A percentile compares a stretch with the other conserved stretches of the same genome.
phyloP scores from a whole-genome alignment of 2,888 invertebrate species.

The Pinctada fucata region DNA sequence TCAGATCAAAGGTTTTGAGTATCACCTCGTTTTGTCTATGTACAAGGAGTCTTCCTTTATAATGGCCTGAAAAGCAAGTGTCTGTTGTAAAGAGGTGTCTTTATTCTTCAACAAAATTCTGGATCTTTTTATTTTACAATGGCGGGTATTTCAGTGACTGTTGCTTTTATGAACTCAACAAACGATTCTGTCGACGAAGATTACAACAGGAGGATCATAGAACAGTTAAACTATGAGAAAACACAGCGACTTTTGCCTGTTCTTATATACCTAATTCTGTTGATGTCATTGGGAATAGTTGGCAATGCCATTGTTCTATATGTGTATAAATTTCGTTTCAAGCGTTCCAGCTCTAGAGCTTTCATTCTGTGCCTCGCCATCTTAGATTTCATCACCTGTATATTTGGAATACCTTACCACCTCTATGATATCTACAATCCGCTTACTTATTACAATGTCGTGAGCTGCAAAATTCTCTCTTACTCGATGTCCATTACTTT shows the following conservation, averaged over 20 bases:
- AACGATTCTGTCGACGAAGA: background rate
- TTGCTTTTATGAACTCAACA: background rate
- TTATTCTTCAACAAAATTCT: too few relatives aligned
- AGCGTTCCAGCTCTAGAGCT: conserved; percentile 58
- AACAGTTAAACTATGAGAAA: conserved; percentile 34
- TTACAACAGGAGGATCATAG: conserved; percentile 11
- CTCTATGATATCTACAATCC: conserved; percentile 61
- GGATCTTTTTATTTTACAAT: too few relatives aligned
- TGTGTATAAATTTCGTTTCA: conserved; percentile 60
- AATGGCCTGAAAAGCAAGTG: too few relatives aligned
- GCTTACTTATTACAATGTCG: conserved; percentile 51
- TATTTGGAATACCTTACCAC: conserved; percentile 63
- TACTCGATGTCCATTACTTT: conserved; percentile 51
- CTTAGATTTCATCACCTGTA: conserved; percentile 59
- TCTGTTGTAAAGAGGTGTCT: too few relatives aligned
- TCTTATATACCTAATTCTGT: conserved; percentile 52
- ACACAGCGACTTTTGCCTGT: conserved; percentile 50
- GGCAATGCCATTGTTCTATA: conserved; percentile 60
- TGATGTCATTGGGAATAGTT: conserved; percentile 54
- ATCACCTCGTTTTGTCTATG: too few relatives aligned
- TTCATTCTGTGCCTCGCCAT: conserved; percentile 62
- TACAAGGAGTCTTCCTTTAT: too few relatives aligned
- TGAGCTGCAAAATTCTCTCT: conserved; percentile 54
- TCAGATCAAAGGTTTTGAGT: too few relatives aligned
- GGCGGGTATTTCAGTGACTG: too few relatives aligned